phyloP scores from a whole-genome alignment of 2,113 vertebrate species.

The Forbesichthys papilliferus region DNA sequence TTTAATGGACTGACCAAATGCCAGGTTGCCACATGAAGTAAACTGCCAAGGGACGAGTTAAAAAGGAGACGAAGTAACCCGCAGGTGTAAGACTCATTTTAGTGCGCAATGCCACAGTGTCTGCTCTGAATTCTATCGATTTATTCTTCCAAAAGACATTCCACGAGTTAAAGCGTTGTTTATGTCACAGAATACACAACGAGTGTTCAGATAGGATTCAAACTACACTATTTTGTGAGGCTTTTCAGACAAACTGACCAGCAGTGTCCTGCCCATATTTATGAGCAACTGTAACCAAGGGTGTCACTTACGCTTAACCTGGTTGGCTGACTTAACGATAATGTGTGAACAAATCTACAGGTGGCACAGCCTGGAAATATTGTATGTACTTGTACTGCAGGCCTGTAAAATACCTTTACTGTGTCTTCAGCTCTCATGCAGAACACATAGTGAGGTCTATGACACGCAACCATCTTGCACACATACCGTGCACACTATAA shows the following conservation, averaged over 20 bases:
- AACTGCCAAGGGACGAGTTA: background rate
- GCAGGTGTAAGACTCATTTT: background rate
- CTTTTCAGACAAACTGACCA: background rate
- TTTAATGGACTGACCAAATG: constrained; percentile 53
- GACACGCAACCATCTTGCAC: too few relatives aligned
- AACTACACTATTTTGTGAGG: background rate
- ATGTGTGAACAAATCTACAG: too few relatives aligned
- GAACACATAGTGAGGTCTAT: too few relatives aligned
- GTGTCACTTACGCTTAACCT: too few relatives aligned
- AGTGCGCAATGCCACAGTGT: constrained; percentile 12
- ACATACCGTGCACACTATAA: too few relatives aligned
- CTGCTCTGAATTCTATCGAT: background rate
- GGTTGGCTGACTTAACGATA: too few relatives aligned
- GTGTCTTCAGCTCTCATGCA: too few relatives aligned
- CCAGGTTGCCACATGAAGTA: constrained; percentile 26
- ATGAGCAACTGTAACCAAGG: too few relatives aligned
- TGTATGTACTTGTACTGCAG: too few relatives aligned
- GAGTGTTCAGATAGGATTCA: background rate
- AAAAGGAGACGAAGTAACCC: background rate
- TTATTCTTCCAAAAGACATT: constrained; percentile 11
- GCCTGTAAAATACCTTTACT: too few relatives aligned
- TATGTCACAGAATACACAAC: background rate
- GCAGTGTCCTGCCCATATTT: background rate
- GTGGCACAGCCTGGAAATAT: too few relatives aligned
- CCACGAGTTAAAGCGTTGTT: background rate